These are phyloP conservation scores for Acholoe squamosa DNA, from an alignment of 2,888 invertebrate genomes.

Conservation along the genomic window DNA sequence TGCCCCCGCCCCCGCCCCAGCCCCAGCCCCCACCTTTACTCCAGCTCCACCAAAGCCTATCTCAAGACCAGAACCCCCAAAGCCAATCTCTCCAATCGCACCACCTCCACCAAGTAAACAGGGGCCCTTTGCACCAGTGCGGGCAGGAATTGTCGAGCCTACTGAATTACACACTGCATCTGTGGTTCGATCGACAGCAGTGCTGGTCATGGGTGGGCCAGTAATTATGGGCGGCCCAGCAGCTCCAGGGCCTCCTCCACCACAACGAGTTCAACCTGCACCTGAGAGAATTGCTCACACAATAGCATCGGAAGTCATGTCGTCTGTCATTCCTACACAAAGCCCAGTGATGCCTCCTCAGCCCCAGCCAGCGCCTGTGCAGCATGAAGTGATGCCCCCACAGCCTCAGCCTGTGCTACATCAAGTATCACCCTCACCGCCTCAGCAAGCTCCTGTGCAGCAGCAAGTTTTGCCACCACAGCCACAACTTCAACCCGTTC, in stretches of 20 bases:
- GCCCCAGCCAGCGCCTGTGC: background rate
- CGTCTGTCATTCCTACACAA: background rate
- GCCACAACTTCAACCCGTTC: background rate
- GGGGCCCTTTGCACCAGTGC: background rate
- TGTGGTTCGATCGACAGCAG: background rate
- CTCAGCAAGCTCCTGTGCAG: no score
- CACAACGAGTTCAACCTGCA: background rate
- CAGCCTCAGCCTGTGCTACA: background rate
- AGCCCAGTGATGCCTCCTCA: background rate
- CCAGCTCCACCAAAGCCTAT: background rate
- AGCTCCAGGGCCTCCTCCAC: background rate
- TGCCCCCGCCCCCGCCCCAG: background rate
- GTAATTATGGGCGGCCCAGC: no score
- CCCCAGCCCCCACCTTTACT: background rate
- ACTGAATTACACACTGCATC: background rate
- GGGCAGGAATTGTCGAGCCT: background rate
- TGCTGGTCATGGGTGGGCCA: background rate
- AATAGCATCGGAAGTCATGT: no score
- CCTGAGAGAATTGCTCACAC: background rate
- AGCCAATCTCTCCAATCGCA: background rate
- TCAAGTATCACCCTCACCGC: background rate
- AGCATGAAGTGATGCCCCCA: background rate
- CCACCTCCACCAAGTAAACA: background rate
- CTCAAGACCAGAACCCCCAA: background rate
- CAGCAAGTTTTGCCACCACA: background rate